Base-by-base conservation (phyloP, 2,797 vertebrate genomes). In the Poecilia velifera region DNA sequence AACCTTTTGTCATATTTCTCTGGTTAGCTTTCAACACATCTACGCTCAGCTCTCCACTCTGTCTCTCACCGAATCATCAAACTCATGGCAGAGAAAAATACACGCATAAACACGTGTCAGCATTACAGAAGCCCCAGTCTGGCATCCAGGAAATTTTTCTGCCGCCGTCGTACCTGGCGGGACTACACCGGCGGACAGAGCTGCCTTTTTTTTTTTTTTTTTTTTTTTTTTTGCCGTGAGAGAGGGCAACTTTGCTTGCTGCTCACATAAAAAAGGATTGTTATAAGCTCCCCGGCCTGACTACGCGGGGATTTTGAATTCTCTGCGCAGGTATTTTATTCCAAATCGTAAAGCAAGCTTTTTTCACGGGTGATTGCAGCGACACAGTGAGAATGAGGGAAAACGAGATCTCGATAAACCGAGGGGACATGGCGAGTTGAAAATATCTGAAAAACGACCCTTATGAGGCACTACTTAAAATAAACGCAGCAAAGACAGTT, bases 1-100 rank as follows among this genome's bases (percentile, higher is more conserved):
- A 76, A 76, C 83, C 79, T 84, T 82, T 72, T 84, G 82, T 85
- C 84, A 87, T 90, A 64, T 84, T 83, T 89, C 70, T 91, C 73
- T 81, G 9, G 46, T 91, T 91, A 84, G 85, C 86, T 82, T 74
- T 28, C 46, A 57, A 66, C 59, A 53, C 13, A 6, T 78, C 72
- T n/a, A 34, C 1, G 1, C 75, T 28, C 76, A 64, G 0, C 36
- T 77, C 72, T 84, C 75, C 71, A n/a, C 72, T 74, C 34, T 72
- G 31, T 74, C 72, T 86, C 76, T 76, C 74, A 43, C 47, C 18
- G 45, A 51, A 73, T 36, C 10, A 51, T 79, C 51, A 13, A 81
- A 73, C 77, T 49, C 57, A 25, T 45, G 59, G 77, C 62, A 49
- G 47, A 34, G 76, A 77, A 16, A 79, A 62, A 76, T 46, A 34